phyloP scores from a whole-genome alignment of 2,888 invertebrate species.

The Tethea ocularis region DNA sequence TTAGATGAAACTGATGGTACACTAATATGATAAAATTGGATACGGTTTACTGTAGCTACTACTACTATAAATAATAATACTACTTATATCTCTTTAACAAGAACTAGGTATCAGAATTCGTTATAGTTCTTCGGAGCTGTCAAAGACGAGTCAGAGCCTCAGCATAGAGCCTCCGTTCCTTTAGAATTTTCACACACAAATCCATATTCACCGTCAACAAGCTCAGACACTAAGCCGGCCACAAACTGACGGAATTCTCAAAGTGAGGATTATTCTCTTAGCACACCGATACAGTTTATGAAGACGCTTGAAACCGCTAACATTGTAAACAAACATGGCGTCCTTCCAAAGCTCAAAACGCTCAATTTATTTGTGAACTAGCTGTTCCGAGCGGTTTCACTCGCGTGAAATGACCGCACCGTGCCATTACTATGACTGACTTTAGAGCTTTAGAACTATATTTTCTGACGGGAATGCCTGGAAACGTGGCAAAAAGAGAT shows the following conservation, averaged over 20 bases:
- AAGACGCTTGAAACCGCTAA: neutral
- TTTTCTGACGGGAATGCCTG: too few species aligned
- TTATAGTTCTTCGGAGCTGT: neutral
- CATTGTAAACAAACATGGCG: too few species aligned
- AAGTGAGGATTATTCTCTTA: constrained; percentile 29
- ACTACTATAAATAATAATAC: constrained; percentile 16
- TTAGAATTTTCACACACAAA: constrained; percentile 38
- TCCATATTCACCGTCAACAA: constrained; percentile 28
- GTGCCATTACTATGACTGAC: too few species aligned
- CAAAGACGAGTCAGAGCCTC: neutral
- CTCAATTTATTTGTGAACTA: too few species aligned
- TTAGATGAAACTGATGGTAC: too few species aligned
- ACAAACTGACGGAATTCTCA: constrained; percentile 21
- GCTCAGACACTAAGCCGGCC: constrained; percentile 27
- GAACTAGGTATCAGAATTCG: neutral
- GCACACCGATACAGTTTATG: neutral
- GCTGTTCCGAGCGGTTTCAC: too few species aligned
- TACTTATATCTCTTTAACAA: neutral
- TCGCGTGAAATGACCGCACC: too few species aligned
- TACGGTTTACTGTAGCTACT: neutral
- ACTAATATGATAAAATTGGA: neutral
- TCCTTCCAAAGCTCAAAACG: too few species aligned
- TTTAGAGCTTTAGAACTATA: too few species aligned
- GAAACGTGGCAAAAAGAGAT: too few species aligned
- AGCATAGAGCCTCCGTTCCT: constrained; percentile 22